These are phyloP conservation scores for Drosophila prosaltans DNA, from an alignment of 1,140 invertebrate genomes.

Conservation along the genomic window DNA sequence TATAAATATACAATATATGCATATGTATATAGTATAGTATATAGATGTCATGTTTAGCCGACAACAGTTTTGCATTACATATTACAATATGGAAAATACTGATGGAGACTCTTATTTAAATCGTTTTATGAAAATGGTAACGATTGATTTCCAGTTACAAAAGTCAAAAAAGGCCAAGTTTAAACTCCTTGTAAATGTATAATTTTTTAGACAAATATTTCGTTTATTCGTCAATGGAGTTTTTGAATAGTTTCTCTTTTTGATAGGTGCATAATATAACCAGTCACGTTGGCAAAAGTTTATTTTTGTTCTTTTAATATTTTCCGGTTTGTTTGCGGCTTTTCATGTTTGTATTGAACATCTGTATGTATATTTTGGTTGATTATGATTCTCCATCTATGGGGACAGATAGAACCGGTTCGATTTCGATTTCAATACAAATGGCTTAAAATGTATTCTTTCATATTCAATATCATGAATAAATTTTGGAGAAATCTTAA, in stretches of 20 bases:
- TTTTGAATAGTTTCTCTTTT: slow-evolving; percentile 20
- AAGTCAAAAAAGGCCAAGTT: neutral
- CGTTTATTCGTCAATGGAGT: slow-evolving; percentile 49
- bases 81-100: neutral
- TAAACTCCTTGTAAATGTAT: slow-evolving; percentile 2
- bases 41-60: slow-evolving; percentile 34
- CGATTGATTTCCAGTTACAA: too few species aligned
- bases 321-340: slow-evolving; percentile 74
- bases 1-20: slow-evolving; percentile 23
- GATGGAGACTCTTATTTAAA: slow-evolving; percentile 1
- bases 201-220: slow-evolving; percentile 34
- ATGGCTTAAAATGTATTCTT: slow-evolving; percentile 11
- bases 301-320: slow-evolving; percentile 15
- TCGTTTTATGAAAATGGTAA: slow-evolving; percentile 8
- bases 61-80: slow-evolving; percentile 41
- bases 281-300: slow-evolving; percentile 41
- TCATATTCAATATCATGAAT: slow-evolving; percentile 16
- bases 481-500: slow-evolving; percentile 17
- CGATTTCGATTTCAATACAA: slow-evolving; percentile 11
- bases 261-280: slow-evolving; percentile 11
- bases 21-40: slow-evolving; percentile 19
- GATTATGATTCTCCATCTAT: slow-evolving; percentile 13
- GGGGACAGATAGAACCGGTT: slow-evolving; percentile 36
- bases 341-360: slow-evolving; percentile 52
- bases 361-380: slow-evolving; percentile 66